Conservation (phyloP, 2,888 invertebrate genomes). For the Amaurobius ferox region DNA sequence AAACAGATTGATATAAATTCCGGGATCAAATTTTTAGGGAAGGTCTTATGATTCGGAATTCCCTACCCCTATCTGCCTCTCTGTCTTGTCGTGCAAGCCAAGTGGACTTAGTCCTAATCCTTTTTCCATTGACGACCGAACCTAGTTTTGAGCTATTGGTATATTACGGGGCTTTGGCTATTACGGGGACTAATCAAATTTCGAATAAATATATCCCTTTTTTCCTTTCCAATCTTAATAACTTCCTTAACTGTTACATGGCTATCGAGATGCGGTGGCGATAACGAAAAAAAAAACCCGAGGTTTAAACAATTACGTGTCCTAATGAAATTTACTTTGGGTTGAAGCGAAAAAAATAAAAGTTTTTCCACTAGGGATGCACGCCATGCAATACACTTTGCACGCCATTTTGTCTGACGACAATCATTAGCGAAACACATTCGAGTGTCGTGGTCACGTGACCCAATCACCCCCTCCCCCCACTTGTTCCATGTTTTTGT, state of each 20-base stretch:
- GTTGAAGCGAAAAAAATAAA: background rate
- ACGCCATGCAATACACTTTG: background rate
- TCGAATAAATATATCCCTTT: background rate
- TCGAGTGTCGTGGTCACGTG: conserved; percentile 62
- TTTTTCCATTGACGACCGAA: background rate
- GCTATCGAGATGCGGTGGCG: background rate
- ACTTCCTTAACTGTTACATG: background rate
- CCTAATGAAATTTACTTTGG: conserved; percentile 57
- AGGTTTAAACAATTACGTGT: conserved; percentile 61
- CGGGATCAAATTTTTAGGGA: too few species aligned
- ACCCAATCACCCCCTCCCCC: conserved; percentile 22
- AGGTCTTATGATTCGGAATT: too few species aligned
- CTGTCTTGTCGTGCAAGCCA: too few species aligned
- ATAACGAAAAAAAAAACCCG: conserved; percentile 21
- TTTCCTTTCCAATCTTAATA: too few species aligned
- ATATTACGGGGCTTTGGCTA: background rate
- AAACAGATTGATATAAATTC: too few species aligned
- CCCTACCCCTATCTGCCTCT: too few species aligned
- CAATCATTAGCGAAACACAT: conserved; percentile 60
- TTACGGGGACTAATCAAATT: background rate
- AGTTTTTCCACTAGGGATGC: background rate
- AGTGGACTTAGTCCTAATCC: too few species aligned
- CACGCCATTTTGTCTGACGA: conserved; percentile 68
- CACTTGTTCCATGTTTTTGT: conserved; percentile 12
- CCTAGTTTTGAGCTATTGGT: background rate